Conservation (phyloP, 2,113 vertebrate genomes). For the Andinoacara biseriatus region DNA sequence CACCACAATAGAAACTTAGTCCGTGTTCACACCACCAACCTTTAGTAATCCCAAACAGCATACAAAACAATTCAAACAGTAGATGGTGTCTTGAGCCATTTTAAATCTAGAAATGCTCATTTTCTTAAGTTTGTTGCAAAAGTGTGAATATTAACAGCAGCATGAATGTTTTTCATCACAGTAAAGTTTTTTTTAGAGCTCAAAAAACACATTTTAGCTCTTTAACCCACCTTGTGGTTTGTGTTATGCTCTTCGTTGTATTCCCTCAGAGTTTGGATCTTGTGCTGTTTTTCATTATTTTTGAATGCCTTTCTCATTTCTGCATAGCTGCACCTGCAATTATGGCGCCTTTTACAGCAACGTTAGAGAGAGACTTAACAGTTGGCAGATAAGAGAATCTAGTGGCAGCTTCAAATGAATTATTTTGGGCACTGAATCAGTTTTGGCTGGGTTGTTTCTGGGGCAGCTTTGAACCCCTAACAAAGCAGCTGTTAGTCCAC, state of each 20-base stretch:
- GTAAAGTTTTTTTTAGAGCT: background rate
- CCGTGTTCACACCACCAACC: background rate
- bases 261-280: background rate
- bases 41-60: background rate
- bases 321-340: background rate
- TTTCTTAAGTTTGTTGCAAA: no score
- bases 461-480: constrained; percentile 24
- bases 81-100: background rate
- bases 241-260: background rate
- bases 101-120: no score
- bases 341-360: background rate
- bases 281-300: background rate
- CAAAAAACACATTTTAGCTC: background rate
- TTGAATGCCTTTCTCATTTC: background rate
- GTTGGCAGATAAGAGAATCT: constrained; percentile 6
- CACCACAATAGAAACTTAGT: background rate
- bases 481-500: constrained; percentile 34
- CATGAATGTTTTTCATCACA: background rate
- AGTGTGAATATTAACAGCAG: no score
- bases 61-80: background rate
- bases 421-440: constrained; percentile 19
- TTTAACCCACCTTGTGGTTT: background rate
- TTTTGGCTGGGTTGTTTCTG: constrained; percentile 41
- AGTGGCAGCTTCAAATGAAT: constrained; percentile 3
- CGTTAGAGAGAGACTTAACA: background rate